A percentile compares a stretch with the other conserved stretches of the same genome.
These are phyloP conservation scores for Clarias magur DNA, from an alignment of 2,113 vertebrate species.

Conservation along the genomic window DNA sequence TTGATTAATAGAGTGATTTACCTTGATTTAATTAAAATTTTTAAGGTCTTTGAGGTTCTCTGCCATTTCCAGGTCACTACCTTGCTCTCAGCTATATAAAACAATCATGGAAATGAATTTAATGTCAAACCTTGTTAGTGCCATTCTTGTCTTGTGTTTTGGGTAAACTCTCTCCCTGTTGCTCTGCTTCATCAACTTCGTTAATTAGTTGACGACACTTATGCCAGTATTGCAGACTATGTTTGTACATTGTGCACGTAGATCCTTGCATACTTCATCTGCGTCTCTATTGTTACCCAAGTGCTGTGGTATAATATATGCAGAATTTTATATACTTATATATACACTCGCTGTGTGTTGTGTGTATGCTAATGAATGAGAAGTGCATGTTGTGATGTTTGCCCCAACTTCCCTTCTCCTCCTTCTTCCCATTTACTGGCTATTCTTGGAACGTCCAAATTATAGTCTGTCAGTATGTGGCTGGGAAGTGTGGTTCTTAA, in stretches of 20 bases:
- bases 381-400: conserved; percentile 71
- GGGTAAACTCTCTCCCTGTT: background rate
- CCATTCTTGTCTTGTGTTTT: background rate
- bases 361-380: conserved; percentile 70
- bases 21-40: too few relatives aligned
- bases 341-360: conserved; percentile 27
- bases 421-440: conserved; percentile 73
- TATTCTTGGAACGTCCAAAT: conserved; percentile 81
- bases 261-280: background rate
- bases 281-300: background rate
- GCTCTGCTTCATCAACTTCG: background rate
- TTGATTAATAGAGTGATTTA: too few relatives aligned
- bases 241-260: background rate
- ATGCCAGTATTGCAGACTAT: background rate
- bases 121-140: background rate
- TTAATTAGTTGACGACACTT: too few relatives aligned
- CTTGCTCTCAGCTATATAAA: background rate
- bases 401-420: conserved; percentile 61
- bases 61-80: background rate
- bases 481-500: conserved; percentile 74
- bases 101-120: background rate
- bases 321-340: background rate
- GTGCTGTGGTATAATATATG: background rate
- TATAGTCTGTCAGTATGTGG: conserved; percentile 78
- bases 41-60: background rate